These are phyloP conservation scores for Onchidella celtica DNA, from an alignment of 2,888 invertebrate species.

Conservation along the genomic window DNA sequence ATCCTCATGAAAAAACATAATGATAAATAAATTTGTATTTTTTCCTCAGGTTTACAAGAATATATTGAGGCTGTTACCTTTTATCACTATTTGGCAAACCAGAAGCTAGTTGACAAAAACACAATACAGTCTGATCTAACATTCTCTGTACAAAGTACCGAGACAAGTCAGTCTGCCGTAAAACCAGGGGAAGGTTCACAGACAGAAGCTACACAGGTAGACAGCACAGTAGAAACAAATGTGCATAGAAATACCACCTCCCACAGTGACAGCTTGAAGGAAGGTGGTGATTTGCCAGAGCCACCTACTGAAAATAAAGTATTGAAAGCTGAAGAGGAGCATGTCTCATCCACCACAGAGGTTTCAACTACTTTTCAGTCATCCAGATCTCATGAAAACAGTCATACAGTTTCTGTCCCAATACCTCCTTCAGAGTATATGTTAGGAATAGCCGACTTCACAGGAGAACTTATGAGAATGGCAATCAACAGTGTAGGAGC, in stretches of 20 bases:
- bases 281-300: neutral
- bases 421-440: conserved; percentile 83
- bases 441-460: conserved; percentile 91
- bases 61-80: conserved; percentile 92
- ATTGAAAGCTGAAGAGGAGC: conserved; percentile 19
- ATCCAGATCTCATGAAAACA: neutral
- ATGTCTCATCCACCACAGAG: neutral
- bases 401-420: conserved; percentile 57
- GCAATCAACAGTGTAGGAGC: conserved; percentile 90
- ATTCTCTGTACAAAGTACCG: conserved; percentile 49
- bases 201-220: neutral
- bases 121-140: conserved; percentile 80
- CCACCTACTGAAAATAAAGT: conserved; percentile 9
- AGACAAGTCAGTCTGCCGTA: neutral
- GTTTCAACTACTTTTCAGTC: neutral
- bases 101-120: conserved; percentile 84
- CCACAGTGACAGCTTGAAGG: neutral
- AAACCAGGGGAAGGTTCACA: conserved; percentile 1
- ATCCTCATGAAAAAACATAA: no score
- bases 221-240: neutral
- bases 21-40: no score
- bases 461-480: conserved; percentile 94
- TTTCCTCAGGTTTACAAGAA: conserved; percentile 85
- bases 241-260: neutral
- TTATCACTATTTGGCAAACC: conserved; percentile 85